Conservation (phyloP, 2,888 invertebrate genomes). For the Pogonocherus hispidulus region DNA sequence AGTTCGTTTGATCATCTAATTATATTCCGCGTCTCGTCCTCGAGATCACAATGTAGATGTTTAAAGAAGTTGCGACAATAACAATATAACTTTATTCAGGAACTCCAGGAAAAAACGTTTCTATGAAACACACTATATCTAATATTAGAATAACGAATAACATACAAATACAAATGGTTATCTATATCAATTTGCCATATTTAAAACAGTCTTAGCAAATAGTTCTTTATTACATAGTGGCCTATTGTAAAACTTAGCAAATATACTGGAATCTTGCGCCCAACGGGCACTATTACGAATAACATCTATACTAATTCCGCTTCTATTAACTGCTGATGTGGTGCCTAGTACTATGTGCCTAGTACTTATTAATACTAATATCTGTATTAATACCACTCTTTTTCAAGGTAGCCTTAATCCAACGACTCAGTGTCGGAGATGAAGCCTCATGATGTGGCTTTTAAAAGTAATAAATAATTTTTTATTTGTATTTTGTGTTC, state of each 20-base stretch:
- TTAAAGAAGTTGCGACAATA: too few species aligned
- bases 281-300: constrained; percentile 23
- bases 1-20: too few species aligned
- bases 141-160: too few species aligned
- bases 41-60: too few species aligned
- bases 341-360: constrained; percentile 33
- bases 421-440: constrained; percentile 21
- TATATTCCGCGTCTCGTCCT: too few species aligned
- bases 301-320: constrained; percentile 14
- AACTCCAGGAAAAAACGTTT: too few species aligned
- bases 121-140: too few species aligned
- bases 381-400: constrained; percentile 20
- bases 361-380: too few species aligned
- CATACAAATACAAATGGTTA: too few species aligned
- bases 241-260: constrained; percentile 4
- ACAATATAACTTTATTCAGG: too few species aligned
- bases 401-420: constrained; percentile 25
- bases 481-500: background rate
- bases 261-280: constrained; percentile 6
- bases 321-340: constrained; percentile 24
- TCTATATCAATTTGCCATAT: too few species aligned
- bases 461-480: constrained; percentile 21
- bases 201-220: background rate
- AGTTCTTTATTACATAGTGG: background rate
- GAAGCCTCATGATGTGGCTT: constrained; percentile 14